phyloP scores from a whole-genome alignment of 2,113 vertebrate genomes.

The Bucco capensis region DNA sequence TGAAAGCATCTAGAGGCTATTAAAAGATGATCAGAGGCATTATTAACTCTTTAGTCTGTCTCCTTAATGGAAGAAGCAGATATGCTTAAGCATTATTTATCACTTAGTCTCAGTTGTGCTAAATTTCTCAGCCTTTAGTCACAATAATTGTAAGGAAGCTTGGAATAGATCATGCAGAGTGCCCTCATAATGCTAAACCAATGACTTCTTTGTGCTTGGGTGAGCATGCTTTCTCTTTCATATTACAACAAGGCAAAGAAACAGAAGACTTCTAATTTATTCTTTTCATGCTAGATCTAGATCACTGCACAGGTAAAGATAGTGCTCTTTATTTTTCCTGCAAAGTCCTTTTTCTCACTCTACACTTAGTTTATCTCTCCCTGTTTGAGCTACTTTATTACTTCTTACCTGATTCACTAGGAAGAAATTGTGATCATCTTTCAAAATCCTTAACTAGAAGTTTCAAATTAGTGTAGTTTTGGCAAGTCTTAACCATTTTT shows the following conservation, averaged over 20 bases:
- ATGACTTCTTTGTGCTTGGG: neutral
- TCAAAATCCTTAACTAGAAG: neutral
- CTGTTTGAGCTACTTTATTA: neutral
- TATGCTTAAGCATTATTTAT: conserved; percentile 16
- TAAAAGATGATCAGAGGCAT: conserved; percentile 45
- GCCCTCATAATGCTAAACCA: neutral
- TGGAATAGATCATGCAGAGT: neutral
- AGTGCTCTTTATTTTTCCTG: neutral
- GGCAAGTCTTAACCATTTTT: neutral
- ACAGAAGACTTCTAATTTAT: neutral
- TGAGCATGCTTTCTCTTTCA: neutral
- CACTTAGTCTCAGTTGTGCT: neutral
- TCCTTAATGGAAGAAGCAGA: neutral
- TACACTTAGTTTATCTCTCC: neutral
- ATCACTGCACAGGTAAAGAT: neutral
- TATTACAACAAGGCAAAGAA: neutral
- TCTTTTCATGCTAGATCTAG: neutral
- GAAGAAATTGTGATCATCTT: neutral
- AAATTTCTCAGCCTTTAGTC: neutral
- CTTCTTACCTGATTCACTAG: neutral
- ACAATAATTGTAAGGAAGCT: neutral
- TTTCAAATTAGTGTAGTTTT: neutral
- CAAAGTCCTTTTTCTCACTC: neutral
- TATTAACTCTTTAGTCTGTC: conserved; percentile 54
- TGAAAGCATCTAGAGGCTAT: conserved; percentile 36